Conservation (phyloP, 1,140 invertebrate genomes). For the Microplitis mediator region DNA sequence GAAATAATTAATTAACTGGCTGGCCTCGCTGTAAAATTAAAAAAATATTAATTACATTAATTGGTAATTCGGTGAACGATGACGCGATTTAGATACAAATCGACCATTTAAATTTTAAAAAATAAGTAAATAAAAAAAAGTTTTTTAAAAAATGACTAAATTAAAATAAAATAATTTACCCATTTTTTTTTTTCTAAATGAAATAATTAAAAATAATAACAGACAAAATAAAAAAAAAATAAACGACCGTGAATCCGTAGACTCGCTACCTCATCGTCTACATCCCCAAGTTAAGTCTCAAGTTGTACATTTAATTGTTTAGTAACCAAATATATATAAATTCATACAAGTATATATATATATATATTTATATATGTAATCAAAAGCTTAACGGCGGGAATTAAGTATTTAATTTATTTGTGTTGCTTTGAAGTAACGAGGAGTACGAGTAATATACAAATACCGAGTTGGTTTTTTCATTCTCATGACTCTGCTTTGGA, state of each 20-base stretch:
- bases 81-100: not conserved
- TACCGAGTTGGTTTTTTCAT: slow-evolving; percentile 61
- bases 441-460: slow-evolving; percentile 65
- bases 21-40: not conserved
- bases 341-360: not conserved
- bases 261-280: slow-evolving; percentile 23
- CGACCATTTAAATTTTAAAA: not conserved
- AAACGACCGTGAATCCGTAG: not conserved
- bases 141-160: not conserved
- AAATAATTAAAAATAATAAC: not conserved
- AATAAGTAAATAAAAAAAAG: slow-evolving; percentile 1
- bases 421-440: slow-evolving; percentile 57
- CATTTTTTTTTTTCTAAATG: not conserved
- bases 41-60: slow-evolving; percentile 8
- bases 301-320: not conserved
- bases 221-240: not conserved
- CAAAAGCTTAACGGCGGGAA: not conserved
- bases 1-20: not conserved
- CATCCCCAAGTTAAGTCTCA: not conserved
- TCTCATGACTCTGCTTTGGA: slow-evolving; percentile 64
- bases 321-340: not conserved
- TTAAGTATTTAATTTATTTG: slow-evolving; percentile 23
- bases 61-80: not conserved
- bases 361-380: too few relatives aligned
- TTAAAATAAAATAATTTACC: not conserved